Evolutionary conservation across 2,888 invertebrate species (phyloP).

Genomic region (Sesamia inferens): DNA sequence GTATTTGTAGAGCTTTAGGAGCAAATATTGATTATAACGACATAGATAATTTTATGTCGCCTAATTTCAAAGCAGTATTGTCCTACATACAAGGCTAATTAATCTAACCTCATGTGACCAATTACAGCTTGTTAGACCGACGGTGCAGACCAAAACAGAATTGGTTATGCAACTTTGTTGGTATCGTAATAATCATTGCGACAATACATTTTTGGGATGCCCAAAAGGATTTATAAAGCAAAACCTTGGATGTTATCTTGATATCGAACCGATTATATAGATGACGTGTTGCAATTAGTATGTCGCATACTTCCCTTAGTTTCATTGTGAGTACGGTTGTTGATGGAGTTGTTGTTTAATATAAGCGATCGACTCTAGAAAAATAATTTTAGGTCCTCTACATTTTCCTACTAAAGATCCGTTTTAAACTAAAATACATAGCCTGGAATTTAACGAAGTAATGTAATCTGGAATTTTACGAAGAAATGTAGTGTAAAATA

Average conservation of each 20-base stretch:
- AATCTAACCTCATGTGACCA: constrained; percentile 19
- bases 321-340: not conserved
- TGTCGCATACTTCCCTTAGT: not conserved
- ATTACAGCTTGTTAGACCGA: constrained; percentile 26
- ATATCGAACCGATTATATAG: constrained; percentile 7
- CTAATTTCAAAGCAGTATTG: constrained; percentile 24
- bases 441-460: not conserved
- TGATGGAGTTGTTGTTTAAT: not conserved
- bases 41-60: not conserved
- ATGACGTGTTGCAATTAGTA: constrained; percentile 17
- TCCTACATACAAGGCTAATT: constrained; percentile 20
- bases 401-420: not conserved
- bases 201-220: not conserved
- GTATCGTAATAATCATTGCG: not conserved
- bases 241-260: constrained; percentile 27
- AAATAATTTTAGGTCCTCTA: not conserved
- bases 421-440: not conserved
- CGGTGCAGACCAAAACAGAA: constrained; percentile 8
- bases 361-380: not conserved
- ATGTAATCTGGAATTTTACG: not conserved
- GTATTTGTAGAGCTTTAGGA: not conserved
- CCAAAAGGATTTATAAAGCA: constrained; percentile 1
- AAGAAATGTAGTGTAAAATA: not conserved
- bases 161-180: constrained; percentile 11
- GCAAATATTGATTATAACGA: not conserved